Conservation (phyloP, 2,888 invertebrate species). For the Acronicta alni region DNA sequence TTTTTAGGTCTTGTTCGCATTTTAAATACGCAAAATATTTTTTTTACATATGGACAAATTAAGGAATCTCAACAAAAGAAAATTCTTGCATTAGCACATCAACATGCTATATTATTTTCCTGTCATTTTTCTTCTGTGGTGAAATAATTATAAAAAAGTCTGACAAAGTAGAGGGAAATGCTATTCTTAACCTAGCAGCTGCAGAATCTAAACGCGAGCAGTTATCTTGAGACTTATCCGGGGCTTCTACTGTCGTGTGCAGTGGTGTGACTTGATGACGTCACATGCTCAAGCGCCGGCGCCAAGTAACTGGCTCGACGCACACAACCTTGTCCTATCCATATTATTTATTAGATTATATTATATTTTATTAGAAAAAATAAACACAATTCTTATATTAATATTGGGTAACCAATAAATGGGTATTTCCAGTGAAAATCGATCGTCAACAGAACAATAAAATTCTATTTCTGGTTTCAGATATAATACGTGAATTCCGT, state of each 20-base stretch:
- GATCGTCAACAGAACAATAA: constrained; percentile 23
- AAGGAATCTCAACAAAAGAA: too few relatives aligned
- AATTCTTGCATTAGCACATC: too few relatives aligned
- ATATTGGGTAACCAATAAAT: constrained; percentile 37
- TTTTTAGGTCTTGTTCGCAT: too few relatives aligned
- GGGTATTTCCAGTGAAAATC: constrained; percentile 49
- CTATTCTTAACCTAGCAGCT: too few relatives aligned
- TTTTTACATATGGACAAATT: too few relatives aligned
- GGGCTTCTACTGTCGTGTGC: constrained; percentile 43
- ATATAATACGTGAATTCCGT: constrained; percentile 9
- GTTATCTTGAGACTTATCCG: constrained; percentile 37
- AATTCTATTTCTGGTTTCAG: constrained; percentile 31
- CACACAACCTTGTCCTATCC: constrained; percentile 65
- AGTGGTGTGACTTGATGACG: constrained; percentile 44
- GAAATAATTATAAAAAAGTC: too few relatives aligned
- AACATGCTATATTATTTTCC: too few relatives aligned
- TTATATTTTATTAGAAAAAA: constrained; percentile 62
- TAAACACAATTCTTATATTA: constrained; percentile 47
- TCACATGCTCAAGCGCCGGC: constrained; percentile 75
- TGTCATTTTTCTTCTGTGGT: too few relatives aligned
- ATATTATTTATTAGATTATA: too few relatives aligned
- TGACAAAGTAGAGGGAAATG: too few relatives aligned
- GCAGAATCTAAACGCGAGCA: background rate
- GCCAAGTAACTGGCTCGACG: constrained; percentile 66
- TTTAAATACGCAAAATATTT: too few relatives aligned